Evolutionary conservation across 2,113 vertebrate species (phyloP).

Genomic region (Balaeniceps rex): DNA sequence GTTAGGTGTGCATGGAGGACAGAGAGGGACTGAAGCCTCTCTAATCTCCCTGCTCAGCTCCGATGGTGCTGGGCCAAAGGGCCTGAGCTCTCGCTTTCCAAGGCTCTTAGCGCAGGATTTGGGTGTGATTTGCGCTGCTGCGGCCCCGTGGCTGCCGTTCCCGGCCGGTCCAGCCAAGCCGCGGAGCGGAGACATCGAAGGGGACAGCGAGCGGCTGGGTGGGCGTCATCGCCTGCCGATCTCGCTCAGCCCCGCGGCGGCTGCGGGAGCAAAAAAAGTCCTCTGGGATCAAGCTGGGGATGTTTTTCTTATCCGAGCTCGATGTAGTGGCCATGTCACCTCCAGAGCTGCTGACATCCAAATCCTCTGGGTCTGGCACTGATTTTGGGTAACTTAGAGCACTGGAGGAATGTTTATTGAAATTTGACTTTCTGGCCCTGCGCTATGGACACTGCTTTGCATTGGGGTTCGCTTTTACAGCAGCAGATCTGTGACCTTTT

Average conservation of each 20-base stretch:
- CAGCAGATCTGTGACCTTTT: neutral
- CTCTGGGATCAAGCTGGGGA: neutral
- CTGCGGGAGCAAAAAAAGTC: neutral
- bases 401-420: neutral
- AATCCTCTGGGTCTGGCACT: neutral
- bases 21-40: neutral
- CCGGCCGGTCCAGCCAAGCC: neutral
- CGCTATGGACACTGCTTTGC: neutral
- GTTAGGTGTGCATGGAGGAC: accelerated
- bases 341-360: neutral
- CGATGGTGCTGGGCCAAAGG: neutral
- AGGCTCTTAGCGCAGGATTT: neutral
- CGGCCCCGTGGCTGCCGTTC: neutral
- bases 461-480: neutral
- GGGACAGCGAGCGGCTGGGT: neutral
- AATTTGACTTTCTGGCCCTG: neutral
- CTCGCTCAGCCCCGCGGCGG: accelerated
- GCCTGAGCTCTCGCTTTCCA: neutral
- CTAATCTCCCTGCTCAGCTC: neutral
- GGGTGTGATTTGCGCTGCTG: neutral
- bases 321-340: accelerated
- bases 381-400: neutral
- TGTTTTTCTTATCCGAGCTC: neutral
- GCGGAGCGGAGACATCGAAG: accelerated
- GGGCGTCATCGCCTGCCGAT: neutral